phyloP scores from a whole-genome alignment of 2,888 invertebrate species.

The Hydrotaea diabolus region DNA sequence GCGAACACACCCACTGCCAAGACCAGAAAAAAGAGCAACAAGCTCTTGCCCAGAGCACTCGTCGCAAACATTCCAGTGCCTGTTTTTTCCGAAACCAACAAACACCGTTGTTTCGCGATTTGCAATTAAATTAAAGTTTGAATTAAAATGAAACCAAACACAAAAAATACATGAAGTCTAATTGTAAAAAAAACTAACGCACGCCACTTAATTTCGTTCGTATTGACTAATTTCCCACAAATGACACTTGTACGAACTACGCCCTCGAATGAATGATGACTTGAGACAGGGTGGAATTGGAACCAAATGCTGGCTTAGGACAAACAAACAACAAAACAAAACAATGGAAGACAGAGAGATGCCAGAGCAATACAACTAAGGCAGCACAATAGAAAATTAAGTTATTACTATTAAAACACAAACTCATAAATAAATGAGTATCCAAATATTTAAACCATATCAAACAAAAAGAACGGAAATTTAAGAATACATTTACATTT shows the following conservation, averaged over 20 bases:
- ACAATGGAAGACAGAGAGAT: constrained; percentile 36
- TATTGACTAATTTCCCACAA: constrained; percentile 61
- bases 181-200: constrained; percentile 30
- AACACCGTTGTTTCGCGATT: background rate
- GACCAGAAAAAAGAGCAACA: constrained; percentile 76
- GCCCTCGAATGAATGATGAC: constrained; percentile 67
- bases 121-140: constrained; percentile 33
- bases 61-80: constrained; percentile 71
- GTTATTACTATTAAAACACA: no score
- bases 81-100: background rate
- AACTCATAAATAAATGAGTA: no score
- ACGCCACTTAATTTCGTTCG: constrained; percentile 19
- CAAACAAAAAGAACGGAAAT: no score
- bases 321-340: constrained; percentile 36
- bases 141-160: constrained; percentile 40
- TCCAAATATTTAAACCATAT: no score
- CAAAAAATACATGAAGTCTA: constrained; percentile 52
- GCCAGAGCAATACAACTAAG: background rate
- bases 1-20: constrained; percentile 86
- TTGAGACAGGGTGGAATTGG: constrained; percentile 62
- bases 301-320: constrained; percentile 43
- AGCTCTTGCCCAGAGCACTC: constrained; percentile 78
- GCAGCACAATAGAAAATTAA: no score
- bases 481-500: no score
- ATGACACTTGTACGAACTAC: constrained; percentile 70